phyloP scores from a whole-genome alignment of 2,797 vertebrate species.

The Novumbra hubbsi region DNA sequence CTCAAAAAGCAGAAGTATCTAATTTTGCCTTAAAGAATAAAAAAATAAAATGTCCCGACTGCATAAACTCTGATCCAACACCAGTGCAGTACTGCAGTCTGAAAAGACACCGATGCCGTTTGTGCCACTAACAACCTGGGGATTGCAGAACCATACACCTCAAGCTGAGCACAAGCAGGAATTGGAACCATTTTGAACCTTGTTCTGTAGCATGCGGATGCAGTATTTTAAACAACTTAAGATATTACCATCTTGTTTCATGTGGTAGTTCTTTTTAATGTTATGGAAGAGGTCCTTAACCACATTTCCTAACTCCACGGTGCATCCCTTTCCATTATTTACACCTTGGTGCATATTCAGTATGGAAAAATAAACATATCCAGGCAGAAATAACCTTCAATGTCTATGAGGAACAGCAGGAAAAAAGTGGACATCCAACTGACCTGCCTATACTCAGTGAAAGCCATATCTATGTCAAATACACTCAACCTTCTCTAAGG shows the following conservation, averaged over 20 bases:
- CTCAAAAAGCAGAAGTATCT: constrained; percentile 49
- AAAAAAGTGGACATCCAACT: constrained; percentile 13
- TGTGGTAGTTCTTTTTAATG: constrained; percentile 21
- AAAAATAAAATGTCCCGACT: constrained; percentile 58
- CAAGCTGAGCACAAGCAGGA: neutral
- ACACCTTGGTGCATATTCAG: constrained; percentile 33
- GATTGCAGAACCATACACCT: neutral
- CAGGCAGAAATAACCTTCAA: constrained; percentile 9
- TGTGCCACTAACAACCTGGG: constrained; percentile 33
- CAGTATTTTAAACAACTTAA: constrained; percentile 24
- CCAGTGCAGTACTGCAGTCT: constrained; percentile 35
- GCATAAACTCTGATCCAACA: constrained; percentile 32
- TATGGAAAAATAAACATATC: constrained; percentile 16
- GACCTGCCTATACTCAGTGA: constrained; percentile 22
- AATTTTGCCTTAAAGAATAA: constrained; percentile 51
- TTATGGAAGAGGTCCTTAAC: constrained; percentile 22
- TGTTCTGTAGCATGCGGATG: constrained; percentile 44
- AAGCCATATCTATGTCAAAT: constrained; percentile 22
- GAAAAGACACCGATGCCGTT: constrained; percentile 35
- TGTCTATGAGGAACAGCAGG: constrained; percentile 15
- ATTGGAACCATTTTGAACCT: constrained; percentile 23
- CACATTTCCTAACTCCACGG: constrained; percentile 20
- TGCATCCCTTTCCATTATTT: constrained; percentile 35
- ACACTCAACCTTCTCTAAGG: neutral
- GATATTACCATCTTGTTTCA: constrained; percentile 16